A percentile compares a stretch with the other conserved stretches of the same genome.
These are phyloP conservation scores for Macroglossus sobrinus DNA, from an alignment of 2,113 vertebrate species.

Conservation along the genomic window DNA sequence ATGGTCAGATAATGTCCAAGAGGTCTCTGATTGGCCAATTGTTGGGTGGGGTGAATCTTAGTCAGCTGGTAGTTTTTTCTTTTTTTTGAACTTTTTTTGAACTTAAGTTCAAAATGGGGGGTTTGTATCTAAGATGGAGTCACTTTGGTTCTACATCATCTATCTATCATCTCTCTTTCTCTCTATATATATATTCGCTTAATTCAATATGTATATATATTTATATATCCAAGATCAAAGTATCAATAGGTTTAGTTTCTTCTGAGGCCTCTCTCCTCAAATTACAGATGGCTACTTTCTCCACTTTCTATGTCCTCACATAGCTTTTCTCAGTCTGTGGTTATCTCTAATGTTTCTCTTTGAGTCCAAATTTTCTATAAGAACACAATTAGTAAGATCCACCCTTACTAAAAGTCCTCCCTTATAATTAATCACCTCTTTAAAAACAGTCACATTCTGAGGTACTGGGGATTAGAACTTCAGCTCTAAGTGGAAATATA, in stretches of 20 bases:
- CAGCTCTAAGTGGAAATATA: neutral
- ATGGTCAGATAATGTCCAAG: no score
- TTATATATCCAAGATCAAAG: neutral
- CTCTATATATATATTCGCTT: no score
- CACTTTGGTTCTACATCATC: no score
- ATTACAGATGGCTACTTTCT: neutral
- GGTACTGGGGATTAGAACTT: neutral
- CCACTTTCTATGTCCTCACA: neutral
- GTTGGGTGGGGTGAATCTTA: no score
- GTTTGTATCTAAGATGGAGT: no score
- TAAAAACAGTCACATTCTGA: neutral
- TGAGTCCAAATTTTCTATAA: neutral
- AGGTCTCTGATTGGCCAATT: no score
- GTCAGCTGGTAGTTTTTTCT: no score
- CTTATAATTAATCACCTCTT: neutral
- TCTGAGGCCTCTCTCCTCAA: neutral
- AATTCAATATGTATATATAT: no score
- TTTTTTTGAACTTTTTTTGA: no score
- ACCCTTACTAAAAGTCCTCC: neutral
- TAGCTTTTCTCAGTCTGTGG: neutral
- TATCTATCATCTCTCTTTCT: neutral
- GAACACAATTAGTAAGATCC: neutral
- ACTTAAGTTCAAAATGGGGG: no score
- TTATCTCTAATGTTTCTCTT: neutral
- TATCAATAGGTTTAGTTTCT: neutral